phyloP scores from a whole-genome alignment of 2,797 vertebrate genomes.

The Squalus acanthias region DNA sequence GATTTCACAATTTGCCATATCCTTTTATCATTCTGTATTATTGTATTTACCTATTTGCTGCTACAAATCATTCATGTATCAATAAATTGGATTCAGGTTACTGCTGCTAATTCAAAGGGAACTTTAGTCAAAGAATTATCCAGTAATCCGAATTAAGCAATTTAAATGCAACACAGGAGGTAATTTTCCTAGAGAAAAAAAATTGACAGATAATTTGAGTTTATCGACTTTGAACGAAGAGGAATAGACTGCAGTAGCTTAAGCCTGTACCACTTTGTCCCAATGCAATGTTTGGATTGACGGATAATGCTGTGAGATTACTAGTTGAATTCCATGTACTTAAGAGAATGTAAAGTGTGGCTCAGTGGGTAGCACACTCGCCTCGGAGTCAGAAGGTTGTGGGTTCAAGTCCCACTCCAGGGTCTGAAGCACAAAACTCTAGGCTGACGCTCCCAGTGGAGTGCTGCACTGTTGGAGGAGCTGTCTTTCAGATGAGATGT shows the following conservation, averaged over 20 bases:
- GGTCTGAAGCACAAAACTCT: too few relatives aligned
- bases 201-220: not conserved
- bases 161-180: not conserved
- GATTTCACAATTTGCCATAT: not conserved
- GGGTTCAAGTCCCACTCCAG: too few relatives aligned
- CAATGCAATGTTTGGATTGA: not conserved
- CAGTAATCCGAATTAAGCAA: not conserved
- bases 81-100: not conserved
- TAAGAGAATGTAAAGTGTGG: not conserved
- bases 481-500: too few relatives aligned
- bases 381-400: too few relatives aligned
- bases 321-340: not conserved
- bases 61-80: not conserved
- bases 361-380: too few relatives aligned
- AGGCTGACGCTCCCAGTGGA: too few relatives aligned
- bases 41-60: not conserved
- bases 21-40: not conserved
- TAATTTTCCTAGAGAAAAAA: not conserved
- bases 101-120: not conserved
- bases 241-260: not conserved
- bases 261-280: not conserved
- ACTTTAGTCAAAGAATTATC: not conserved
- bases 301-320: not conserved
- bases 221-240: not conserved
- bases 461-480: too few relatives aligned